phyloP scores from a whole-genome alignment of 2,888 invertebrate species.

The Drosophila vallismaia region DNA sequence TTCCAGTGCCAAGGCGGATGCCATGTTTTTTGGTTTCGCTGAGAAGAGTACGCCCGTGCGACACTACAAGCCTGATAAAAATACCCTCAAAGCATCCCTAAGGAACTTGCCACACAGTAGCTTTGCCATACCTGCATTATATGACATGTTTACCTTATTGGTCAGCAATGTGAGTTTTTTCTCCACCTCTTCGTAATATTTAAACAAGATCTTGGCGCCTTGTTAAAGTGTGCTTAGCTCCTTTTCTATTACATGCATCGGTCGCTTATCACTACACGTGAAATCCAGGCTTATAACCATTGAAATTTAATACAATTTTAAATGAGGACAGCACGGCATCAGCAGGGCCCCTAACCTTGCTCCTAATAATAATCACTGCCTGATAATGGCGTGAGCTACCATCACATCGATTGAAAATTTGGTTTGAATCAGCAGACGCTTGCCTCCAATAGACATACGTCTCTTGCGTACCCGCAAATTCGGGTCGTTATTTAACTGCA shows the following conservation, averaged over 20 bases:
- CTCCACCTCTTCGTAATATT: not conserved
- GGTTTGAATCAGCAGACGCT: no score
- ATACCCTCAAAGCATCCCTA: conserved; percentile 20
- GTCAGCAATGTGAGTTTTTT: conserved; percentile 19
- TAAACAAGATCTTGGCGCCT: not conserved
- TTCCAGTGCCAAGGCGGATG: conserved; percentile 14
- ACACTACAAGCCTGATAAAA: conserved; percentile 21
- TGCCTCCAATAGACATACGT: no score
- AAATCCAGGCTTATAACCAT: not conserved
- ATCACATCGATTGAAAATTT: no score
- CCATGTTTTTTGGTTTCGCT: conserved; percentile 15
- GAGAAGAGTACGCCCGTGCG: conserved; percentile 20
- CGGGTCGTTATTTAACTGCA: no score
- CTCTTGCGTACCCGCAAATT: no score
- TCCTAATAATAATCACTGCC: conserved; percentile 6
- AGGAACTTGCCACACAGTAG: conserved; percentile 20
- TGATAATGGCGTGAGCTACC: no score
- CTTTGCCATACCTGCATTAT: not conserved
- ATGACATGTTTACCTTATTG: conserved; percentile 19
- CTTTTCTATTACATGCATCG: not conserved
- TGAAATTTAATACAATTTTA: not conserved
- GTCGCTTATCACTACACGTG: no score
- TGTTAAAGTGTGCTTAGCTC: conserved; percentile 12
- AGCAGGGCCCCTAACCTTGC: not conserved
- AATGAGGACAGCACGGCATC: conserved; percentile 6